Base-by-base conservation (phyloP, 2,113 vertebrate species). In the Brachypodius melanocephalos region DNA sequence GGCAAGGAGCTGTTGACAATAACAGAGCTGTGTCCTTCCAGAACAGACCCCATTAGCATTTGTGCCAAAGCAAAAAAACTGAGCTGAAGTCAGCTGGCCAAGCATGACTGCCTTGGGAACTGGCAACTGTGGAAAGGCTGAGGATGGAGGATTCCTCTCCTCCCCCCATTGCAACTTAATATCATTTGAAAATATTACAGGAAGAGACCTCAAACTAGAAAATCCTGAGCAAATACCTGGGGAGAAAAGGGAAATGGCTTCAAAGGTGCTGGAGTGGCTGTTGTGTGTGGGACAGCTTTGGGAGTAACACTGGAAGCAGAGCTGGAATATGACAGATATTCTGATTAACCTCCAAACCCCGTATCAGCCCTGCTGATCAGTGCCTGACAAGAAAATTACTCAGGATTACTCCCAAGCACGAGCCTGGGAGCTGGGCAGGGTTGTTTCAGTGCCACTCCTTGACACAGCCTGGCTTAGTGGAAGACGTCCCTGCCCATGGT, bases 81-180 rank as follows among this genome's bases (percentile, higher is more conserved):
- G 66, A 80, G 59, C 77, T 89, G 79, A 36, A 84, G 65, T 89
- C 63, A 66, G 49, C 84, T 58, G 85, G 59, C 76, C 90, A 84
- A 66, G 59, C 21, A 5, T 25, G 68, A 54, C 68, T 74, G 88
- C 65, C 46, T 85, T 77, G 73, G 90, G 65, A 94, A 81, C 0
- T 55, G 81, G 55, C 57, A 89, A 17, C 51, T 1, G 0, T 8
- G 48, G 77, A 71, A 67, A 46, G 36, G 63, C 72, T 51, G 71
- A 80, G 68, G 65, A 54, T 48, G 81, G 73, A 74, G 46, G 34
- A 65, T 24, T 84, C 51, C 32, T 34, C 7, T 72, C 68, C 45
- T 86, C 20, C n/a, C 89, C 51, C 65, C 5, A 3, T 36, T 66
- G 42, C 81, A 29, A 66, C 51, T 76, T 51, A 32, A 58, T 57